Conservation (phyloP, 2,113 vertebrate genomes). For the Piprites chloris region DNA sequence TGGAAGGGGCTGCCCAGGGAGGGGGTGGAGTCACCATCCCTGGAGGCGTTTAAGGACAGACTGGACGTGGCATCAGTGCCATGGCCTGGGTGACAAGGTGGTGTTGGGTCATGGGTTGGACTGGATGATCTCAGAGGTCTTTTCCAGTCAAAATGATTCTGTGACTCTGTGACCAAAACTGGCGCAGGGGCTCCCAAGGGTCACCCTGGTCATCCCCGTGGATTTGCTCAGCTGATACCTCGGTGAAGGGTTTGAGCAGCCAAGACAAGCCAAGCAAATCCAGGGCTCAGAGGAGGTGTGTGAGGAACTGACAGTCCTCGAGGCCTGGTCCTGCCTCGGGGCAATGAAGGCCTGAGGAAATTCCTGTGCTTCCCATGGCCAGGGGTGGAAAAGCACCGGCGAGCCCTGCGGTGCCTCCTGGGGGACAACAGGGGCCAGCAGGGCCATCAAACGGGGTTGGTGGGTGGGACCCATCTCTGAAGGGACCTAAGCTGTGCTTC, state of each 20-base stretch:
- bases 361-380: background rate
- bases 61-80: background rate
- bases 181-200: background rate
- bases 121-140: background rate
- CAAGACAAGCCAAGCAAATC: background rate
- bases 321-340: background rate
- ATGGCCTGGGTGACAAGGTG: too few relatives aligned
- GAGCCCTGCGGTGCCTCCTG: background rate
- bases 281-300: background rate
- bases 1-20: background rate
- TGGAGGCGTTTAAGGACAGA: background rate
- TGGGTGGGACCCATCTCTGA: background rate
- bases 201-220: background rate
- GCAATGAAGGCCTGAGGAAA: background rate
- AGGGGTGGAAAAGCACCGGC: accelerated
- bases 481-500: background rate
- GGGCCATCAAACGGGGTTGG: accelerated
- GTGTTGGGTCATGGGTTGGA: background rate
- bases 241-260: background rate
- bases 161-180: background rate
- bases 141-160: background rate
- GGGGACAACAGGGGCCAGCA: background rate
- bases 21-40: background rate
- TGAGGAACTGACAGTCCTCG: background rate
- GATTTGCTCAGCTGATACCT: background rate